phyloP scores from a whole-genome alignment of 2,888 invertebrate species.

The Notodonta ziczac region DNA sequence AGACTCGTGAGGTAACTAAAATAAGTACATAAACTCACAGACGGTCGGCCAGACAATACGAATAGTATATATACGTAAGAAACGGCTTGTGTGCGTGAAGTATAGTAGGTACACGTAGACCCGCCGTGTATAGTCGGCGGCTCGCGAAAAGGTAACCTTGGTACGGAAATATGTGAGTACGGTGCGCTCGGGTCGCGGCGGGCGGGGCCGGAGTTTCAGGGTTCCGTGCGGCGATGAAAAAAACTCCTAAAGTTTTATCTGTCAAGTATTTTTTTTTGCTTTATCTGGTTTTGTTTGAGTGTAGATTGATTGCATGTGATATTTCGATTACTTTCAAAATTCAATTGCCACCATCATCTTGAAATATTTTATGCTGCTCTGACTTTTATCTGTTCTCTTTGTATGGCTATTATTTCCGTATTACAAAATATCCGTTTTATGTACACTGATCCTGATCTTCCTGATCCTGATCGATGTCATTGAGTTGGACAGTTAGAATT shows the following conservation, averaged over 20 bases:
- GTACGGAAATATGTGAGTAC: constrained; percentile 58
- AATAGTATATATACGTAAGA: constrained; percentile 5
- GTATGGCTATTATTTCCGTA: no score
- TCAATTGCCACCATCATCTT: no score
- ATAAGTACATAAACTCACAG: background rate
- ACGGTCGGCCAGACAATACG: constrained; percentile 10
- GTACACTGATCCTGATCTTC: no score
- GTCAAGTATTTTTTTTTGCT: no score
- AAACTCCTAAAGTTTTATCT: background rate
- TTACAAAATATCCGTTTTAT: no score
- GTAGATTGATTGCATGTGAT: no score
- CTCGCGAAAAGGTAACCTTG: constrained; percentile 63
- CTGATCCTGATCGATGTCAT: no score
- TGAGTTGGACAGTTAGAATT: no score
- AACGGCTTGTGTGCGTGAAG: constrained; percentile 18
- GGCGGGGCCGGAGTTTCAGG: constrained; percentile 30
- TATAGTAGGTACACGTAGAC: constrained; percentile 12
- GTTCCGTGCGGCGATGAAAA: constrained; percentile 10
- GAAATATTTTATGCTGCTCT: no score
- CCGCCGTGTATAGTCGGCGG: constrained; percentile 32
- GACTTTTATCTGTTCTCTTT: no score
- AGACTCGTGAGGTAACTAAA: background rate
- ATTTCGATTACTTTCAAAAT: no score
- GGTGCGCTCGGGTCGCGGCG: constrained; percentile 19
- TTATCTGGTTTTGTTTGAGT: no score